Evolutionary conservation across 2,888 invertebrate genomes (phyloP), one percentile per base, ranked within the genome.

Genomic region (Melieria omissa): DNA sequence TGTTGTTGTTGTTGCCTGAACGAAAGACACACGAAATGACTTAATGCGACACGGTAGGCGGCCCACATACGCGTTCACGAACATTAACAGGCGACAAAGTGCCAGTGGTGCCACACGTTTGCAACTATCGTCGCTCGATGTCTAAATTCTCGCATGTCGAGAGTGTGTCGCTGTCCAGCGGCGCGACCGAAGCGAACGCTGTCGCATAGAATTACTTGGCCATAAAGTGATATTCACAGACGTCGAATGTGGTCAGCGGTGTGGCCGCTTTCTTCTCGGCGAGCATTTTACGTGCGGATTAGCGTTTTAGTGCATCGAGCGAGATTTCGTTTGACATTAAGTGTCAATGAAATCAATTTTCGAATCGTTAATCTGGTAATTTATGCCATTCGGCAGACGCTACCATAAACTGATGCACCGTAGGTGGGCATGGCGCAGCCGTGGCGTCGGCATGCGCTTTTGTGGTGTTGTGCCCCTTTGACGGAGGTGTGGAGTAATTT

Each of bases 261-360:
- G 49, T 49, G 49, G 8, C 12, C 12, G 8, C 12, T 49, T 49
- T 52, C 14, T 52, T 52, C n/a, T 52, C 14, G 52, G 52, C 9
- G 5, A 14, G 52, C 61, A 44, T 47, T 60, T 49, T 67, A 9
- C 42, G 46, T 42, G 44, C 45, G 67, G 47, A 41, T 69, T 63
- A 69, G 63, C 55, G 60, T 52, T 16, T 46, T 7, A 52, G 29
- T 45, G n/a, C 42, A 9, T 41, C 60, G 71, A 67, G 70, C 74
- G 66, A 76, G 79, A 78, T 81, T 78, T 75, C 77, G 68, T 80
- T 80, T 78, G 80, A 82, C 82, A 78, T 79, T 82, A 79, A 83
- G 79, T 84, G 79, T 77, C 79, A 81, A 80, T 80, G 79, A 82
- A 84, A 82, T 83, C 81, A 84, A 82, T 84, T 84, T 83, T 81